A percentile compares a stretch with the other conserved stretches of the same genome.
phyloP scores from a whole-genome alignment of 2,888 invertebrate species.

The Himalopsyche anomala region DNA sequence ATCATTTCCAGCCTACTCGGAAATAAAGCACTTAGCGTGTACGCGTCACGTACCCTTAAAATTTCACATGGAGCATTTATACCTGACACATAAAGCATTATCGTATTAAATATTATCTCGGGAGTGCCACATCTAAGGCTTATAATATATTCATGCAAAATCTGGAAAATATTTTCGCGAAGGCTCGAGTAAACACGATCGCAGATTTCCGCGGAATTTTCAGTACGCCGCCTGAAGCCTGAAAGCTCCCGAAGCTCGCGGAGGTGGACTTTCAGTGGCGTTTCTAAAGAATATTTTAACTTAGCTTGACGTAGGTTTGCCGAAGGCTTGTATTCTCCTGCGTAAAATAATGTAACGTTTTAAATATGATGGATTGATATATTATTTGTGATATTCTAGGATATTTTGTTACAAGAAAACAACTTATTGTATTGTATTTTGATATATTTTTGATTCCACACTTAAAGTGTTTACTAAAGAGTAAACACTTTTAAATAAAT shows the following conservation, averaged over 20 bases:
- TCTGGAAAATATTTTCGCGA: constrained; percentile 50
- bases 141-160: constrained; percentile 59
- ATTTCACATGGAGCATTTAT: constrained; percentile 27
- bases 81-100: constrained; percentile 42
- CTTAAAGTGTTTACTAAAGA: too few relatives aligned
- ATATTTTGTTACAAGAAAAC: too few relatives aligned
- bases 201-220: constrained; percentile 55
- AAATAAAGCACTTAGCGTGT: constrained; percentile 51
- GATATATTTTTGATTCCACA: too few relatives aligned
- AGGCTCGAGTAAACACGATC: constrained; percentile 51
- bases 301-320: background rate
- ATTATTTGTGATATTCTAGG: too few relatives aligned
- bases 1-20: constrained; percentile 3
- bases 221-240: constrained; percentile 39
- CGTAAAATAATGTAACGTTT: too few relatives aligned
- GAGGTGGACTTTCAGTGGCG: constrained; percentile 4
- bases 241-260: background rate
- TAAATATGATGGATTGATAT: too few relatives aligned
- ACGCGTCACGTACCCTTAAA: background rate
- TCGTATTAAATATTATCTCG: constrained; percentile 39
- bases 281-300: background rate
- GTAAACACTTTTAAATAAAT: too few relatives aligned
- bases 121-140: constrained; percentile 37
- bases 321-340: background rate
- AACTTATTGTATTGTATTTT: too few relatives aligned